Base-by-base conservation (phyloP, 2,888 invertebrate genomes). In the Sesia apiformis region DNA sequence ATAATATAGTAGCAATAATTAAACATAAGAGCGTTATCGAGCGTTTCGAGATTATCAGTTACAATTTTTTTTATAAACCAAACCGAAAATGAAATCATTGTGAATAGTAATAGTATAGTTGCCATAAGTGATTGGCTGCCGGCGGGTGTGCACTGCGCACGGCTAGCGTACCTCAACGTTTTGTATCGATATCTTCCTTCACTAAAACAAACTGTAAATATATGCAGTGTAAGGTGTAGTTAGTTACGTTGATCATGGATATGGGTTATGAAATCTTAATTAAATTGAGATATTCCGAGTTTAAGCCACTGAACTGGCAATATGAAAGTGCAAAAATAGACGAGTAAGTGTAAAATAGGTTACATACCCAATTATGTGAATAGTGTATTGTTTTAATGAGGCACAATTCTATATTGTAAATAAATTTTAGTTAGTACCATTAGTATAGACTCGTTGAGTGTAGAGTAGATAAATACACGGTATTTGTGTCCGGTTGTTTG, bases 251-350 rank as follows among this genome's bases (percentile, higher is more conserved):
- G 74, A 76, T 65, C 70, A 70, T 73, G 76, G 72, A 70, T 74
- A 77, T 81, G 84, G 80, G 81, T 85, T 84, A 83, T 74, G 77
- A 83, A 76, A 75, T 86, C 87, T 86, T 86, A 81, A 86, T 86
- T 72, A 84, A 87, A 86, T 86, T 86, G 81, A 87, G 85, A 86
- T 86, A 77, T 86, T 84, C 82, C 85, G 84, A 84, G 87, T 88
- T 88, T 87, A 87, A 86, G 86, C 85, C 86, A 82, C 67, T 77
- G 70, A 81, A 76, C 74, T 82, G 87, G 87, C 86, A 80, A 82
- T 84, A 83, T 82, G 72, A 87, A 82, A 89, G 88, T 89, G 87
- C 88, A 89, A 88, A 87, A 82, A 77, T 85, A 86, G 84, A 70
- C 65, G 67, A 70, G 69, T 84, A 84, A 87, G 84, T 87, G 84